Percentiles rank a stretch among this genome's conserved stretches.
Conservation (phyloP, 2,113 vertebrate genomes). For the Carollia perspicillata region DNA sequence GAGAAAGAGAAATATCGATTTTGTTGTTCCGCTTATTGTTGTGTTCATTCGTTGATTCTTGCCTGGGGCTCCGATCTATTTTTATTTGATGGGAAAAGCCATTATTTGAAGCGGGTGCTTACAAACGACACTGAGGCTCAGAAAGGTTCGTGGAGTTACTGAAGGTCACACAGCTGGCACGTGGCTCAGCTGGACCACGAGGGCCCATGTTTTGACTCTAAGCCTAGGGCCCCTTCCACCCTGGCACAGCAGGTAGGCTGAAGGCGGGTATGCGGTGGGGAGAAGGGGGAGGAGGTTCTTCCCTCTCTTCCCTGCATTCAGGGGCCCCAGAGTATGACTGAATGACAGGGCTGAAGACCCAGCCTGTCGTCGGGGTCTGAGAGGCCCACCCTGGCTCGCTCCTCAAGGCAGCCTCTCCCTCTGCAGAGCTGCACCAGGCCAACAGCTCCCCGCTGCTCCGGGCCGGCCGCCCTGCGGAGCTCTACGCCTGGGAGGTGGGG, state of each 20-base stretch:
- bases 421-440: slow-evolving; percentile 89
- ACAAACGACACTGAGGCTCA: not conserved
- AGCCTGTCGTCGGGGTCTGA: not conserved
- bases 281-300: no score
- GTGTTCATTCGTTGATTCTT: no score
- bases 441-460: slow-evolving; percentile 87
- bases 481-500: slow-evolving; percentile 48
- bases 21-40: no score
- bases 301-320: not conserved
- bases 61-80: not conserved
- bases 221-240: not conserved
- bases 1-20: no score
- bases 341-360: not conserved
- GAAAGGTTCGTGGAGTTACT: not conserved
- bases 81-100: not conserved
- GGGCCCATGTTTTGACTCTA: not conserved
- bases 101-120: not conserved
- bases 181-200: not conserved
- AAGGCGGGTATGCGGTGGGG: not conserved
- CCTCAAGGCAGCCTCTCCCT: not conserved
- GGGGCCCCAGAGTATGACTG: not conserved
- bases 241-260: not conserved
- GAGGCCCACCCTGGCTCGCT: not conserved
- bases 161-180: not conserved
- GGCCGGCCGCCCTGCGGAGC: slow-evolving; percentile 60